These are phyloP conservation scores for Helicoverpa zea DNA, from an alignment of 1,140 invertebrate species.

Conservation along the genomic window DNA sequence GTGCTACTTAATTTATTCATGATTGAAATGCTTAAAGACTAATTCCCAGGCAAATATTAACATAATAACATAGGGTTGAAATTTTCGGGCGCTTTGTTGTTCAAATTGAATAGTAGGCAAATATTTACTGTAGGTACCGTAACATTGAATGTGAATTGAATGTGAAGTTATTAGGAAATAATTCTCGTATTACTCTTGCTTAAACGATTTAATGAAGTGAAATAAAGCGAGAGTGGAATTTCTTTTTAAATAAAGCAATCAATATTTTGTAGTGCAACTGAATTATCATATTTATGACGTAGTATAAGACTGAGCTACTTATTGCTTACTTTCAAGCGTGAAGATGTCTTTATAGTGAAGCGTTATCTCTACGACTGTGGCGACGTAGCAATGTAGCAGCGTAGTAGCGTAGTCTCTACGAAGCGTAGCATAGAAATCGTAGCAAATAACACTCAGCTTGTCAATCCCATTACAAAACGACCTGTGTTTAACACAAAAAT, in stretches of 20 bases:
- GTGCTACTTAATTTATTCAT: constrained; percentile 21
- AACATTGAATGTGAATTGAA: constrained; percentile 1
- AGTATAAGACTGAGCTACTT: too few species aligned
- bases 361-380: neutral
- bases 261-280: too few species aligned
- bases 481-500: too few species aligned
- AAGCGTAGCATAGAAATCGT: neutral
- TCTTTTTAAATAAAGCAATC: too few species aligned
- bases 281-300: too few species aligned
- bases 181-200: too few species aligned
- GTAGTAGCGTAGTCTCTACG: neutral
- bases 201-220: too few species aligned
- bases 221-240: too few species aligned
- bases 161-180: neutral
- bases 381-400: neutral
- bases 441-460: neutral
- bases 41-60: constrained; percentile 20
- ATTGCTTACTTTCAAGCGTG: too few species aligned
- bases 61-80: neutral
- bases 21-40: constrained; percentile 22
- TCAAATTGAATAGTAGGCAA: neutral
- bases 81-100: neutral
- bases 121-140: neutral
- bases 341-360: neutral
- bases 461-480: neutral